Base-by-base conservation (phyloP, 2,888 invertebrate genomes). In the Caenorhabditis angaria region DNA sequence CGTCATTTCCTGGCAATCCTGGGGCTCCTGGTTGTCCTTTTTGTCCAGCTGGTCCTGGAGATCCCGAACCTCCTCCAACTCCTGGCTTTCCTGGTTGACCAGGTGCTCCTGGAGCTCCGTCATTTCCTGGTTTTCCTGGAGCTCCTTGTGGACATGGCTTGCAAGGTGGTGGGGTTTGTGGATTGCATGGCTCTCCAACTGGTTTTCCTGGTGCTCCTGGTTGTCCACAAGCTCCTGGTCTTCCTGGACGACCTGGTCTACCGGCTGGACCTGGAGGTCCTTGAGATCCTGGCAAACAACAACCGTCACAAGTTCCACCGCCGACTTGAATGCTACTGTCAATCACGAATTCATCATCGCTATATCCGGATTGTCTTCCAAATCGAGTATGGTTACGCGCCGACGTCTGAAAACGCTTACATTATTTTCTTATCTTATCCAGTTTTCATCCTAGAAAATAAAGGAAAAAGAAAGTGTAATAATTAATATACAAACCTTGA, bases 101-200 rank as follows among this genome's bases (percentile, higher is more conserved):
- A 35, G 70, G 67, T 20, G 61, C 72, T 69, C 82, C 85, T 54
- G 77, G 82, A 22, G 84, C 81, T 59, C 84, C 83, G 29, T 78
- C 79, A 35, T 56, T 66, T 53, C 83, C 72, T 29, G 67, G 67
- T 51, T 73, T 56, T 51, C 67, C 70, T 28, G 71, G 72, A 20
- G 80, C 74, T 71, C 82, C 82, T 63, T 63, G 76, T 61, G 80
- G 78, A 77, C 81, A 83, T 50, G 81, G 83, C 56, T 75, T 75
- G 71, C 81, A 77, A 63, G 76, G 76, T 57, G 80, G 80, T 41
- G 82, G 78, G 54, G 84, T 84, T 55, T 74, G 75, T 48, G 81
- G 81, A 35, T 84, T 82, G 66, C 82, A 84, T 20, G 84, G 84
- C n/a, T 70, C 64, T 22, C 62, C 66, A n/a, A 75, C 73, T 27